Evolutionary conservation across 2,113 vertebrate species (phyloP), one percentile per base, ranked within the genome.

Genomic region (Sinocyclocheilus anophthalmus): DNA sequence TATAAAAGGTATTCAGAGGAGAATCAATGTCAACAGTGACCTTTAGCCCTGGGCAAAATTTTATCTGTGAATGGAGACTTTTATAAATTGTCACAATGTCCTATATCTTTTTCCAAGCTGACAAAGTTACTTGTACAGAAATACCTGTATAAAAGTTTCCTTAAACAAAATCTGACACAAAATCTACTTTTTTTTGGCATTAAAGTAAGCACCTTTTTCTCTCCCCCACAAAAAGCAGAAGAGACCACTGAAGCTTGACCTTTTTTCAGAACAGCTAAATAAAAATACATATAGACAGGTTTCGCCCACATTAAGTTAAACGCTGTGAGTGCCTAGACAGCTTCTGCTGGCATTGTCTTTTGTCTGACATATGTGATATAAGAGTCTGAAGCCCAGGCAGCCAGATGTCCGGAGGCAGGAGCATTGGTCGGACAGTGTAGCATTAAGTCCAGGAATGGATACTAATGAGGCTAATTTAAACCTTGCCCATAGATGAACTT

Each of bases 11-110:
- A 70, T 72, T 83, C 26, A 72, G 45, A 55, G 50, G 50, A 55
- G 22, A 84, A 59, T 84, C 67, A 42, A 39, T 73, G 45, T 70
- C 80, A 82, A 37, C 5, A 5, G 42, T 82, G 67, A 84, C 82
- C 82, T 73, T 84, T 59, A 84, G 67, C 67, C 65, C 24, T 14
- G 81, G 63, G 81, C 45, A 1, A 72, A 57, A 48, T 72, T 53
- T 67, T n/a, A 33, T 83, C 24, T 55, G 8, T 72, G 45, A 72
- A 72, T 72, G 18, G 45, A 37, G 37, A 55, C 59, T 45, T 81
- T 70, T 70, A 70, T 37, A 82, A 50, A 5, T 33, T 55, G 26
- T 53, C 26, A 55, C 76, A 77, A 77, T 77, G 76, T 55, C 5
- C 76, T 55, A 14, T 55, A 55, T 77, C 76, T 18, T 77, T 77